Base-by-base conservation (phyloP, 2,113 vertebrate genomes). In the Trichomycterus rosablanca region DNA sequence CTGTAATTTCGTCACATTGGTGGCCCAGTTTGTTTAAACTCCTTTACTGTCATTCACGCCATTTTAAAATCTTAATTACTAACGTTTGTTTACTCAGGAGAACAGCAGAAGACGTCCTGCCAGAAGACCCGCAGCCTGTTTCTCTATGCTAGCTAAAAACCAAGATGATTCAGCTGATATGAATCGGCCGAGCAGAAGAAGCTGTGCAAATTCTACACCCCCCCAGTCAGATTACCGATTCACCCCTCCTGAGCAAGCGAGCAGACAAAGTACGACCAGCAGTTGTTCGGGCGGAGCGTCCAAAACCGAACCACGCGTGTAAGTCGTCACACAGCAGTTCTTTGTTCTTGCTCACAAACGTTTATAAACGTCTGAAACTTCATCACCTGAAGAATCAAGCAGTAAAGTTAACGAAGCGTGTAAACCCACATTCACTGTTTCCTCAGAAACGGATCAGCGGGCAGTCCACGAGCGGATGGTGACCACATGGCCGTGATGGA, bases 51-150 rank as follows among this genome's bases (percentile, higher is more conserved):
- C n/a, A n/a, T n/a, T n/a, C n/a, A n/a, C n/a, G n/a, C n/a, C n/a
- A n/a, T n/a, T n/a, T n/a, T n/a, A n/a, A n/a, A n/a, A n/a, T n/a
- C n/a, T n/a, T n/a, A n/a, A n/a, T n/a, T n/a, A n/a, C n/a, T 15
- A 11, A 57, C 16, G 61, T 32, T 55, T 39, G 15, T 5, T n/a
- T 45, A 6, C 55, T 39, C 20, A 98, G 95, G 92, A 91, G 45
- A 72, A 79, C 44, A 79, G 79, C 34, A 88, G 76, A 66, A 93
- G 74, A 68, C 83, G 78, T 12, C 77, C 74, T 15, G 70, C 69
- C 44, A 88, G 78, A 28, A 74, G 55, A 10, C 3, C 58, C 7
- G 1, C 49, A 6, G 48, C 40, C 3, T 39, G 34, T 30, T 57
- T 24, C 4, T 16, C 18, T 43, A 5, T 49, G 10, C 5, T 14